These are phyloP conservation scores for Brachypteracias leptosomus DNA, from an alignment of 2,113 vertebrate genomes.

Conservation along the genomic window DNA sequence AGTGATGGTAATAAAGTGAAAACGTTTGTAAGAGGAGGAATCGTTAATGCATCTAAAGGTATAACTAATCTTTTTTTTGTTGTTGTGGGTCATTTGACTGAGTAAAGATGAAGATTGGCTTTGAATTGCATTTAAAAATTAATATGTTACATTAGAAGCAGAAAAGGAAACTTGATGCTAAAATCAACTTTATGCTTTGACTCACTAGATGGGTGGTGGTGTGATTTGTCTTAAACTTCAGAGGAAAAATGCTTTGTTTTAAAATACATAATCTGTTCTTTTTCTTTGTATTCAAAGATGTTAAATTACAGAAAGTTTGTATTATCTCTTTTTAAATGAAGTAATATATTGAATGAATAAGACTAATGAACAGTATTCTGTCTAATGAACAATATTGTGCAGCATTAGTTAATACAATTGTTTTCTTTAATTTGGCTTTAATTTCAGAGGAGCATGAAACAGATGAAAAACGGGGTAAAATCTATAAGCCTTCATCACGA, in stretches of 20 bases:
- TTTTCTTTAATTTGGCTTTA: conserved; percentile 6
- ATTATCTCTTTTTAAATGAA: background rate
- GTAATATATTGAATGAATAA: background rate
- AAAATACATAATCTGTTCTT: background rate
- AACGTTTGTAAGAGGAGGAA: conserved; percentile 95
- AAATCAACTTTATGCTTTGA: background rate
- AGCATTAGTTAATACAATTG: background rate
- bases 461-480: conserved; percentile 94
- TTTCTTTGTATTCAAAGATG: background rate
- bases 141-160: background rate
- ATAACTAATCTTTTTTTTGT: conserved; percentile 1
- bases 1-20: conserved; percentile 94
- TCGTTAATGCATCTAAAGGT: conserved; percentile 98
- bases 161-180: background rate
- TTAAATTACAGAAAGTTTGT: background rate
- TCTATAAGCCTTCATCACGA: conserved; percentile 95
- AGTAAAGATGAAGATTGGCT: background rate
- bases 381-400: background rate
- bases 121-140: background rate
- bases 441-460: conserved; percentile 87
- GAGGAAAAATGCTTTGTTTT: background rate
- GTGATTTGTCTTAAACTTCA: background rate
- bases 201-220: background rate
- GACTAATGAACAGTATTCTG: background rate
- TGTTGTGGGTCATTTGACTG: background rate